Percentiles rank a stretch among this genome's conserved stretches.
Evolutionary conservation across 2,888 invertebrate species (phyloP).

Genomic region (Prosopocoilus inquinatus): DNA sequence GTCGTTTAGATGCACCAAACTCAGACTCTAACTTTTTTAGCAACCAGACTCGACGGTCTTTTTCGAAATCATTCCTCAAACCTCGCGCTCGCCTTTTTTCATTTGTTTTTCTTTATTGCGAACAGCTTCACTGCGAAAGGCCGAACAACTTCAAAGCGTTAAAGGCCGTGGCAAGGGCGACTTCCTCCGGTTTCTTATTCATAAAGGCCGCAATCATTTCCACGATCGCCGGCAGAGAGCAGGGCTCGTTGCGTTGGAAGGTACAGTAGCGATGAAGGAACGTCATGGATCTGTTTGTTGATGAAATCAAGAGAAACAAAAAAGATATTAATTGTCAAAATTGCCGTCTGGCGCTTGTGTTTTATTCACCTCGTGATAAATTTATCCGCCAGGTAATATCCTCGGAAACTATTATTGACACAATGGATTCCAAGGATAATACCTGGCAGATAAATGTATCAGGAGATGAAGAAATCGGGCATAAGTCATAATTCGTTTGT

Average conservation of each 20-base stretch:
- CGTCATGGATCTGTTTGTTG: conserved; percentile 67
- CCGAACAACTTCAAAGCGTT: conserved; percentile 90
- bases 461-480: no score
- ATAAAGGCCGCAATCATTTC: conserved; percentile 94
- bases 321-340: not conserved
- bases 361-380: no score
- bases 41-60: not conserved
- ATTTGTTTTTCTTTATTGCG: not conserved
- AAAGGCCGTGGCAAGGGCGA: conserved; percentile 86
- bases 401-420: no score
- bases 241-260: conserved; percentile 95
- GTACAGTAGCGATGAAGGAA: conserved; percentile 89
- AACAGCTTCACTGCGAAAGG: conserved; percentile 65
- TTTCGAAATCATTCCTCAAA: not conserved
- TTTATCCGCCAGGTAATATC: no score
- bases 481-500: no score
- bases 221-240: conserved; percentile 87
- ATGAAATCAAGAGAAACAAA: conserved; percentile 31
- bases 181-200: conserved; percentile 81
- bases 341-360: no score
- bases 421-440: no score
- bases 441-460: no score
- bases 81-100: not conserved
- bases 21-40: not conserved
- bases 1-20: not conserved